These are phyloP conservation scores for Aphidius gifuensis DNA, from an alignment of 1,140 invertebrate species.

Conservation along the genomic window DNA sequence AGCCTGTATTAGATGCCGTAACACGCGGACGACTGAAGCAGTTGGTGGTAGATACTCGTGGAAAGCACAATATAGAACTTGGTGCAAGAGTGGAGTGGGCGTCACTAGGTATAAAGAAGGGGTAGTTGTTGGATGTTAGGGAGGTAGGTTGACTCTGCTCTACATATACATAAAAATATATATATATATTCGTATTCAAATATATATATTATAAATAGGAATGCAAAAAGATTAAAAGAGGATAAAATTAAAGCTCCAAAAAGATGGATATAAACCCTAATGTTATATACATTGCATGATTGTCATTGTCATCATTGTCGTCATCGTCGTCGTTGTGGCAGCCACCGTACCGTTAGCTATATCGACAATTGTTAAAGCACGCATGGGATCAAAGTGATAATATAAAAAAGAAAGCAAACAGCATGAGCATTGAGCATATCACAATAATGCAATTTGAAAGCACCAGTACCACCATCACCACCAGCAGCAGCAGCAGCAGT, in stretches of 20 bases:
- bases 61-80: slow-evolving; percentile 1
- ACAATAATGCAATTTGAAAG: too few relatives aligned
- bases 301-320: neutral
- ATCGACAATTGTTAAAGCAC: slow-evolving; percentile 16
- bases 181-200: neutral
- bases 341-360: too few relatives aligned
- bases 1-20: neutral
- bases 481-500: too few relatives aligned
- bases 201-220: neutral
- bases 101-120: neutral
- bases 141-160: neutral
- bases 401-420: too few relatives aligned
- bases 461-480: too few relatives aligned
- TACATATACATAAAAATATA: too few relatives aligned
- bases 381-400: neutral
- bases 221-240: slow-evolving; percentile 2
- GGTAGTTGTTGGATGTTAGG: slow-evolving; percentile 2
- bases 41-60: slow-evolving; percentile 11
- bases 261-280: too few relatives aligned
- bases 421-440: too few relatives aligned
- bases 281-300: too few relatives aligned
- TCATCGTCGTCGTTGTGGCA: slow-evolving; percentile 8
- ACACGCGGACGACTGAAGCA: slow-evolving; percentile 13
- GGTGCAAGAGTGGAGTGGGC: neutral
- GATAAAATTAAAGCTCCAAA: neutral